Evolutionary conservation across 2,888 invertebrate species (phyloP).

Genomic region (Lepidochitona cinerea): DNA sequence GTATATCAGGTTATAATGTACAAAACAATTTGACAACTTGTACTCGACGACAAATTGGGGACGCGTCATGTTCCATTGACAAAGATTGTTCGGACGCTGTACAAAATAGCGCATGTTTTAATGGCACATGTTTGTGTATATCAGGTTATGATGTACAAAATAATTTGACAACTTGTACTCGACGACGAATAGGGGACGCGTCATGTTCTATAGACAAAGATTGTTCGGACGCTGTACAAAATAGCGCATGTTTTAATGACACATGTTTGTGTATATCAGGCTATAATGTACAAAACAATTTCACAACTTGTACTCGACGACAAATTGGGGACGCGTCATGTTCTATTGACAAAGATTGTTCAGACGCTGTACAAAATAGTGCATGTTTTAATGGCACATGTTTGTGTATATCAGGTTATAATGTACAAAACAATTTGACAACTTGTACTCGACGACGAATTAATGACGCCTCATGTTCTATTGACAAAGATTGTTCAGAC

Average conservation of each 20-base stretch:
- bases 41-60: conserved; percentile 15
- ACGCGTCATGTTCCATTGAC: conserved; percentile 3
- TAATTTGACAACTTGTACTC: not conserved
- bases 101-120: conserved; percentile 17
- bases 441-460: conserved; percentile 14
- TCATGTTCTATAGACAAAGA: conserved; percentile 20
- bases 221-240: conserved; percentile 27
- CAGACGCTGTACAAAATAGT: conserved; percentile 17
- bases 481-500: conserved; percentile 25
- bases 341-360: conserved; percentile 22
- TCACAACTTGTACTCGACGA: conserved; percentile 17
- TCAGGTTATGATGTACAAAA: conserved; percentile 12
- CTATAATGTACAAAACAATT: not conserved
- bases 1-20: conserved; percentile 28
- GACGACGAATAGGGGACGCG: conserved; percentile 22
- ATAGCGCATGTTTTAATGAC: conserved; percentile 24
- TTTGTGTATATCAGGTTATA: conserved; percentile 20
- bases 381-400: conserved; percentile 17
- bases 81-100: conserved; percentile 19
- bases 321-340: conserved; percentile 30
- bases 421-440: too few relatives aligned
- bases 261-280: conserved; percentile 25
- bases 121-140: conserved; percentile 15
- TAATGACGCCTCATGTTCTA: conserved; percentile 16
- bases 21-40: conserved; percentile 14